These are phyloP conservation scores for Dysmachus trigonus DNA, from an alignment of 2,888 invertebrate species.

Conservation along the genomic window DNA sequence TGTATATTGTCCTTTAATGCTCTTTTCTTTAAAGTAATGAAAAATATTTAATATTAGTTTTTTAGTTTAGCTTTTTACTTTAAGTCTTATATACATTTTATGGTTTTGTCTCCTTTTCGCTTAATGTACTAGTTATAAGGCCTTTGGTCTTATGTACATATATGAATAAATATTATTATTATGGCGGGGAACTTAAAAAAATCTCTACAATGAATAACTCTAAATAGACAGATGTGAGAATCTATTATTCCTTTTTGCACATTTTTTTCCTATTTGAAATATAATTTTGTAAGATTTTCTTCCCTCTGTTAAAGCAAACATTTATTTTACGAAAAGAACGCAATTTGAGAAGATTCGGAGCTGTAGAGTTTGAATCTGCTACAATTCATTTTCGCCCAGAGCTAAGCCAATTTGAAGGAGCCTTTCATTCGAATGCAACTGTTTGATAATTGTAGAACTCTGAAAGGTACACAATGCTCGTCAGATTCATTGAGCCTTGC, in stretches of 20 bases:
- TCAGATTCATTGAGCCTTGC: background rate
- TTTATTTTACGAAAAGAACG: background rate
- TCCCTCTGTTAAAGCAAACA: background rate
- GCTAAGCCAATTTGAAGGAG: background rate
- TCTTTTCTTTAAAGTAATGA: no score
- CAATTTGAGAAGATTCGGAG: background rate
- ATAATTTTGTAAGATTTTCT: background rate
- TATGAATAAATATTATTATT: no score
- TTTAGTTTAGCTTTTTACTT: no score
- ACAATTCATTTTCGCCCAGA: background rate
- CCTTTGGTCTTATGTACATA: no score
- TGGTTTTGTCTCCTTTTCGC: no score
- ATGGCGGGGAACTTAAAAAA: no score
- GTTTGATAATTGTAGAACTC: background rate
- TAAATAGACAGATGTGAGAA: background rate
- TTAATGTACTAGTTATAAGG: no score
- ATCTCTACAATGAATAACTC: background rate
- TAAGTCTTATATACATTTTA: no score
- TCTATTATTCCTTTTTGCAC: background rate
- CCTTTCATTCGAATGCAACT: background rate
- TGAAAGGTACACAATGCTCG: background rate
- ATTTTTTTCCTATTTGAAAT: background rate
- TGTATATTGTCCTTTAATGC: no score
- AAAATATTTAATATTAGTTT: no score
- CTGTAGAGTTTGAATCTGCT: background rate